These are phyloP conservation scores for Ciconia boyciana DNA, from an alignment of 2,113 vertebrate species.

Conservation along the genomic window DNA sequence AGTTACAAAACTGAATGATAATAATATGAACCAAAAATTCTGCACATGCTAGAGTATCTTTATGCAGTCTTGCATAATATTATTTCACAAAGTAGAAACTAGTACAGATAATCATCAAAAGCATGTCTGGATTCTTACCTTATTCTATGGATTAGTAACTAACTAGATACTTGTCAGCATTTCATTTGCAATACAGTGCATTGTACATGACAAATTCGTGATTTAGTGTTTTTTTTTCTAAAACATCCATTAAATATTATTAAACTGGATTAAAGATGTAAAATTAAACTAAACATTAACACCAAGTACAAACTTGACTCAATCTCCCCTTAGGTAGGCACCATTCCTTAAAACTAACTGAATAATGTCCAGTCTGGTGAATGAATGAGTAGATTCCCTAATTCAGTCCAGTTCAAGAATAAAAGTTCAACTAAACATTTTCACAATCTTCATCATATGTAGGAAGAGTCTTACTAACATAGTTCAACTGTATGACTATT, in stretches of 20 bases:
- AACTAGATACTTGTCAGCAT: neutral
- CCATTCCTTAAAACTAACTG: neutral
- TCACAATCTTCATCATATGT: neutral
- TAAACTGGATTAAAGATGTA: neutral
- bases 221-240: neutral
- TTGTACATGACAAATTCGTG: neutral
- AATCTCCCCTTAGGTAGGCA: neutral
- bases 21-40: neutral
- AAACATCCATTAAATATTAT: neutral
- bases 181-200: neutral
- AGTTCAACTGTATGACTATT: neutral
- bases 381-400: neutral
- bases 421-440: neutral
- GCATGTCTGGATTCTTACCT: neutral
- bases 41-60: neutral
- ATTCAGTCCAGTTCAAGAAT: neutral
- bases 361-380: neutral
- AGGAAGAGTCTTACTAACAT: neutral
- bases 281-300: neutral
- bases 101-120: neutral
- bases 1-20: neutral
- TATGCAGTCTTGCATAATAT: neutral
- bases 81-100: neutral
- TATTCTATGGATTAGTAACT: neutral
- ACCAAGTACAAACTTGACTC: neutral